Conservation (phyloP, 2,113 vertebrate species). For the Halichoerus grypus region DNA sequence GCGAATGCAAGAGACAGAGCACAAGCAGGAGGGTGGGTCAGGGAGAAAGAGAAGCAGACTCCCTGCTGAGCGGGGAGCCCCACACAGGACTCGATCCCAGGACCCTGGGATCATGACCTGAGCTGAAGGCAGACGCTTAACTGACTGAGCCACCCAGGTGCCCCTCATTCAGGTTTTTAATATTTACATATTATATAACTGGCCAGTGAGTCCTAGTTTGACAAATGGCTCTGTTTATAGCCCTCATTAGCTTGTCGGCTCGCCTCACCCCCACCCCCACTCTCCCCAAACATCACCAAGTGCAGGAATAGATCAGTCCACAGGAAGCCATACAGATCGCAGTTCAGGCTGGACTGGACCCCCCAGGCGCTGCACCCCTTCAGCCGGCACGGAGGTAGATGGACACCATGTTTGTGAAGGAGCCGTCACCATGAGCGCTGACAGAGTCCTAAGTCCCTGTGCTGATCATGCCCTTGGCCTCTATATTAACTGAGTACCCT, state of each 20-base stretch:
- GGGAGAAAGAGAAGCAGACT: background rate
- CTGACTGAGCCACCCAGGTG: background rate
- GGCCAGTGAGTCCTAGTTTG: background rate
- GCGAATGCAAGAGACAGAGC: background rate
- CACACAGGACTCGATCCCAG: background rate
- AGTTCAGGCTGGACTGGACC: background rate
- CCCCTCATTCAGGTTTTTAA: background rate
- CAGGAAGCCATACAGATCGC: background rate
- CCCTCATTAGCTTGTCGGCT: background rate
- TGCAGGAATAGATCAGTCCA: background rate
- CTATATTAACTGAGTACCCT: background rate
- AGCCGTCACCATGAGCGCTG: background rate
- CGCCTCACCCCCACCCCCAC: accelerated
- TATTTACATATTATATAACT: background rate
- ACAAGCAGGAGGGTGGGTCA: background rate
- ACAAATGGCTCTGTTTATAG: background rate
- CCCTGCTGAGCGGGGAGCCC: background rate
- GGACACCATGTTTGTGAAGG: background rate
- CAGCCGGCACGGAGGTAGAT: background rate
- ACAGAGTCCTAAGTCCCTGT: background rate
- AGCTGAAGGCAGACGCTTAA: background rate
- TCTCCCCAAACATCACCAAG: background rate
- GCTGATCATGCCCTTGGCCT: background rate
- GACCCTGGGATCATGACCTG: background rate
- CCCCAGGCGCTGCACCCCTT: background rate